Evolutionary conservation across 2,113 vertebrate genomes (phyloP), one percentile per base, ranked within the genome.

Genomic region (Tupaia tana): DNA sequence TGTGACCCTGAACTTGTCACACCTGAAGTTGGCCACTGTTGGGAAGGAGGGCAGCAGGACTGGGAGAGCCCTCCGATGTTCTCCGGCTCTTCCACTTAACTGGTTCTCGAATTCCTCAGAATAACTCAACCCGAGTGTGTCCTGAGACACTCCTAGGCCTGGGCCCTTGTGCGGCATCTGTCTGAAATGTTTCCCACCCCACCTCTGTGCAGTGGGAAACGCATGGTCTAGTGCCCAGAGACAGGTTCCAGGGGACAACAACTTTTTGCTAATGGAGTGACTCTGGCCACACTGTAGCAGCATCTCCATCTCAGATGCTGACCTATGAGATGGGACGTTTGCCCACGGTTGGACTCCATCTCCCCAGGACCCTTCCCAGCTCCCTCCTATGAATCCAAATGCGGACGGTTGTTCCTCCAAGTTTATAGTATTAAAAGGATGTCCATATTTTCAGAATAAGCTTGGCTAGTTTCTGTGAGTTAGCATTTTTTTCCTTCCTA

Each of bases 1-100:
- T 2, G 10, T 6, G 3, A 14, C 7, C 63, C 18, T 0, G 7
- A 31, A 4, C 6, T 0, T 0, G 16, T 27, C 63, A 31, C 4
- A 2, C 2, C 6, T 2, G 0, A 31, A 67, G 70, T 8, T 11
- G 31, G 25, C 13, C 31, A 13, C 16, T 2, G n/a, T 9, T 73
- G 0, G 16, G 0, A 0, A 6, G 25, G 66, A 59, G 25, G 63
- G 6, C 24, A 2, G 18, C 12, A 58, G 31, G 8, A 3, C 29
- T 6, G 1, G 10, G 34, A 58, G 43, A 52, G 9, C 1, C 29
- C 73, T 20, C 1, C 6, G 11, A 19, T 2, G 22, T 59, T 22
- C 6, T n/a, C 31, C 7, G 6, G 14, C 18, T 19, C 18, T 24
- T 8, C 9, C 58, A 22, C 22, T 12, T 14, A 81, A 81, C 7